Conservation (phyloP, 2,888 invertebrate species). For the Invenusta paracnida region DNA sequence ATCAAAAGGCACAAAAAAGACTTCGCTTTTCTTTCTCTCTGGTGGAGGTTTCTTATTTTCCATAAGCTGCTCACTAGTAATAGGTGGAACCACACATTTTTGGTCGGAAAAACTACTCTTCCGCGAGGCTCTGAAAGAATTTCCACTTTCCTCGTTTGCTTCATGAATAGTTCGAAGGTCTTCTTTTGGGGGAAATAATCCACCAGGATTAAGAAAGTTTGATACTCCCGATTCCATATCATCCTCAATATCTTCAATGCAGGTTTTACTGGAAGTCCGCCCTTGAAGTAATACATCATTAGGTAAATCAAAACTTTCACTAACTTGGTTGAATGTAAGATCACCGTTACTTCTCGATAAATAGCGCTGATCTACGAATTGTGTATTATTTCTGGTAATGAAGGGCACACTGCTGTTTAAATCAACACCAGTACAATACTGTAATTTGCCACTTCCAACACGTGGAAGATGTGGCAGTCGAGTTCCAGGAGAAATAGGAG, state of each 20-base stretch:
- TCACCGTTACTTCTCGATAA: neutral
- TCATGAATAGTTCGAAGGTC: conserved; percentile 1
- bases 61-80: neutral
- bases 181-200: neutral
- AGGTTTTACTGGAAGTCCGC: neutral
- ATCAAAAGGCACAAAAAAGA: no score
- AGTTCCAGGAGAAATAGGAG: neutral
- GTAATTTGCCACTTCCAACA: neutral
- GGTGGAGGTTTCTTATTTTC: neutral
- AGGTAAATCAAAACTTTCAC: neutral
- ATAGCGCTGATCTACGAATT: neutral
- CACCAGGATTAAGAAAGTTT: neutral
- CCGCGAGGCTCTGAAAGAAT: neutral
- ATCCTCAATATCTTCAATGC: conserved; percentile 28
- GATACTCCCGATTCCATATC: neutral
- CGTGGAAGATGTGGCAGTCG: neutral
- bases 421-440: neutral
- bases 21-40: no score
- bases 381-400: neutral
- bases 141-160: neutral
- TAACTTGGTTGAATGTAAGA: neutral
- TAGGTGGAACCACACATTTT: neutral
- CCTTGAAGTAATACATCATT: neutral
- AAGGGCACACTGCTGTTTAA: neutral
- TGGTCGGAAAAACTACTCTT: neutral